These are phyloP conservation scores for Chymomyza fuscimana DNA, from an alignment of 2,888 invertebrate genomes.

Conservation along the genomic window DNA sequence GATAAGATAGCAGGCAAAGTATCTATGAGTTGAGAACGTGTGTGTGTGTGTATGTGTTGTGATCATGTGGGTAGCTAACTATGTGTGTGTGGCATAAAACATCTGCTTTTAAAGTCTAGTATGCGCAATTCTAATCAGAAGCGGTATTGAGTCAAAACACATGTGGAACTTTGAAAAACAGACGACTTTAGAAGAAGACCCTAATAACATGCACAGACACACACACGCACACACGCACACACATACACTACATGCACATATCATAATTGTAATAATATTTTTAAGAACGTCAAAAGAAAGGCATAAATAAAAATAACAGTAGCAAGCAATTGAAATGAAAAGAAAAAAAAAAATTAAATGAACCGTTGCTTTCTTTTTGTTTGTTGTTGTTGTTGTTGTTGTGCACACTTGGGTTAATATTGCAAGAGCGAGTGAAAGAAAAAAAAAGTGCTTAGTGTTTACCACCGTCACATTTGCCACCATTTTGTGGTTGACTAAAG, in stretches of 20 bases:
- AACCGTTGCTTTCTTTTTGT: conserved; percentile 45
- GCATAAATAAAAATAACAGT: neutral
- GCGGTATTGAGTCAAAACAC: neutral
- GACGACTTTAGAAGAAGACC: neutral
- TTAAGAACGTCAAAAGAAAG: conserved; percentile 23
- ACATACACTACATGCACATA: neutral
- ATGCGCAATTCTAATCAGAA: neutral
- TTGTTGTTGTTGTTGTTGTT: conserved; percentile 34
- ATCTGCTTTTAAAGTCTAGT: neutral
- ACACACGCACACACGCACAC: neutral
- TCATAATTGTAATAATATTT: conserved; percentile 4
- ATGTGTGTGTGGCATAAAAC: neutral
- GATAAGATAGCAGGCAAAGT: conserved; percentile 53
- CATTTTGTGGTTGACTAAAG: conserved; percentile 48
- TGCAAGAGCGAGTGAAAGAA: conserved; percentile 27
- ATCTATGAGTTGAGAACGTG: conserved; percentile 5
- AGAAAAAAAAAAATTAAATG: conserved; percentile 27
- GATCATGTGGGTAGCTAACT: neutral
- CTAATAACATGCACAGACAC: neutral
- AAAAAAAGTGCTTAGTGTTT: conserved; percentile 42
- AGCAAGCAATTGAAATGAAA: conserved; percentile 14
- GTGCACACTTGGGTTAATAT: conserved; percentile 54
- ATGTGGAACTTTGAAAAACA: neutral
- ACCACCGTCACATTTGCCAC: conserved; percentile 52
- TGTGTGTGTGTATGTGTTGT: neutral